A percentile compares a stretch with the other conserved stretches of the same genome.
Evolutionary conservation across 2,888 invertebrate genomes (phyloP).

Genomic region (Scotopteryx bipunctaria): DNA sequence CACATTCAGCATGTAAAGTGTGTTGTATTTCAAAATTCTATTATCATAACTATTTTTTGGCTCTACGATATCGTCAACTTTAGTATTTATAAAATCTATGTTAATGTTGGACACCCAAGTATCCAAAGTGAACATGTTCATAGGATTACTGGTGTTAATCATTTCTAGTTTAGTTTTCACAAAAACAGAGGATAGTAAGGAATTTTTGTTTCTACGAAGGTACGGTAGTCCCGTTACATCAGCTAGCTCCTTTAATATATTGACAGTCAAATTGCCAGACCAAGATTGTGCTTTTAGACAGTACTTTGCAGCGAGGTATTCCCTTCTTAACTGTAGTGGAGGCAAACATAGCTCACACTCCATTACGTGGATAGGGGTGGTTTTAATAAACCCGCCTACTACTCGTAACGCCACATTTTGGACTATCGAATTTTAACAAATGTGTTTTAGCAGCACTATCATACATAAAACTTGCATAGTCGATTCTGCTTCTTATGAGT

Average conservation of each 20-base stretch:
- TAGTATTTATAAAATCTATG: neutral
- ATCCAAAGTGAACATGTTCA: neutral
- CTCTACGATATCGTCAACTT: neutral
- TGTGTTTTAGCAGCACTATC: constrained; percentile 4
- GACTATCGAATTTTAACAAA: neutral
- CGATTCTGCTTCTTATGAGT: constrained; percentile 1
- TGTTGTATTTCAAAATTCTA: constrained; percentile 2
- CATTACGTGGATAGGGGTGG: constrained; percentile 4
- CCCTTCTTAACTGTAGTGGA: neutral
- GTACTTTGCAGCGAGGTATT: neutral
- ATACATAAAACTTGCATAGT: constrained; percentile 6
- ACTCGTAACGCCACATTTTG: neutral
- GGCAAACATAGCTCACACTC: constrained; percentile 1
- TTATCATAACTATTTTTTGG: constrained; percentile 8
- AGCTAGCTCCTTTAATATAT: neutral
- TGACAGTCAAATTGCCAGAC: neutral
- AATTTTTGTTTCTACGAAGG: neutral
- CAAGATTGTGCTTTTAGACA: neutral
- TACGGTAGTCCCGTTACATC: neutral
- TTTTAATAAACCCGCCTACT: neutral
- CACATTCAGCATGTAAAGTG: too few species aligned
- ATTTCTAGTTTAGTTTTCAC: neutral
- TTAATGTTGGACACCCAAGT: constrained; percentile 4
- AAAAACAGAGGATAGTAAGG: neutral
- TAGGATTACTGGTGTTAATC: neutral